Percentiles rank a stretch among this genome's conserved stretches.
phyloP scores from a whole-genome alignment of 35 echinoderm and acorn worm genomes.

The Holothuria glaberrima region DNA sequence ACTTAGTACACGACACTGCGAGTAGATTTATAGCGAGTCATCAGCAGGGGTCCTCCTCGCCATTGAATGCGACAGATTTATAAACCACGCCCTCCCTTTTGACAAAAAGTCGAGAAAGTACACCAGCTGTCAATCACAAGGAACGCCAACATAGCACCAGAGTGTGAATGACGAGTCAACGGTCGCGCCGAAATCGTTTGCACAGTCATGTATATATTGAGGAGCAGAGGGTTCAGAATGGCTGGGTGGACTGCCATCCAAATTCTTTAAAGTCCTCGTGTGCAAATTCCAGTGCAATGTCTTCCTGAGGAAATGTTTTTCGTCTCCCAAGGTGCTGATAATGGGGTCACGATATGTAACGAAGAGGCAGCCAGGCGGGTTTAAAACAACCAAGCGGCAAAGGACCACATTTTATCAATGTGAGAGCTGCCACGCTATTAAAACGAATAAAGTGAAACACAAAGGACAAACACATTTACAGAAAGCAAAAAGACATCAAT shows the following conservation, averaged over 20 bases:
- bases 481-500: no score
- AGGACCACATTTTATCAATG: not conserved
- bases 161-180: conserved; percentile 12
- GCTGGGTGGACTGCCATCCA: not conserved
- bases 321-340: conserved; percentile 11
- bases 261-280: conserved; percentile 40
- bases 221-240: no score
- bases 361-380: not conserved
- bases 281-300: conserved; percentile 39
- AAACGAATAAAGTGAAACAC: no score
- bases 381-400: not conserved
- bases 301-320: conserved; percentile 30
- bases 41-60: no score
- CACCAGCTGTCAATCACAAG: conserved; percentile 21
- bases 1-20: no score
- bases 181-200: not conserved
- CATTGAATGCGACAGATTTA: not conserved
- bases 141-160: conserved; percentile 18
- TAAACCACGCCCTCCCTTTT: conserved; percentile 24
- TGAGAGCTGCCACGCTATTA: no score
- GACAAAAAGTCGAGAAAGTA: not conserved
- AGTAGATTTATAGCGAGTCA: no score
- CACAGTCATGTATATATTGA: no score
- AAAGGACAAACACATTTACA: no score
- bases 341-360: conserved; percentile 16